Conservation (phyloP, 2,888 invertebrate species). For the Elegia similella region DNA sequence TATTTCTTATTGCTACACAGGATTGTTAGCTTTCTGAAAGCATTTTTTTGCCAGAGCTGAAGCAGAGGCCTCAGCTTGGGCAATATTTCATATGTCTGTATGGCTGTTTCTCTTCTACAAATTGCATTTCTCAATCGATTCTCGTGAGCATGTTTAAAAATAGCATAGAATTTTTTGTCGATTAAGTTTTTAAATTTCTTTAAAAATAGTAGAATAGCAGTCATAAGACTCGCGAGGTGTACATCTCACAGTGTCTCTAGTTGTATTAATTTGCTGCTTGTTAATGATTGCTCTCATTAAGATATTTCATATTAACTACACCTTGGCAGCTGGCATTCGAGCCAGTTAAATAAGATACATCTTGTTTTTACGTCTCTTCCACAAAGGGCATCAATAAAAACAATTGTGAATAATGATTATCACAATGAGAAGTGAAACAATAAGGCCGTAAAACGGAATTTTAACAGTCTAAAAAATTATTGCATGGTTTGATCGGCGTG, state of each 20-base stretch:
- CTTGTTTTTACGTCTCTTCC: constrained; percentile 33
- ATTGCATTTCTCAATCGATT: too few species aligned
- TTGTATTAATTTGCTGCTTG: constrained; percentile 23
- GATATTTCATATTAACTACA: constrained; percentile 31
- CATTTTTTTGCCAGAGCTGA: too few species aligned
- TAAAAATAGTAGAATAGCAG: too few species aligned
- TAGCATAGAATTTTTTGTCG: too few species aligned
- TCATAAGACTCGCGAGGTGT: too few species aligned
- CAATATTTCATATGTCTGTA: too few species aligned
- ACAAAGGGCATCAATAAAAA: constrained; percentile 42
- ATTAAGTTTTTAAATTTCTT: too few species aligned
- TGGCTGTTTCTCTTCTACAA: too few species aligned
- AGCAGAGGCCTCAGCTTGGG: too few species aligned
- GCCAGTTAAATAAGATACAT: constrained; percentile 38
- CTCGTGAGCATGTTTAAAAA: too few species aligned
- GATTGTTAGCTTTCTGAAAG: constrained; percentile 21
- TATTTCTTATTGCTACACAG: constrained; percentile 35
- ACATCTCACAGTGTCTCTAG: too few species aligned
- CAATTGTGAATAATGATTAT: constrained; percentile 40
- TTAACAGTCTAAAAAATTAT: constrained; percentile 40
- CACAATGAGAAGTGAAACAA: constrained; percentile 30
- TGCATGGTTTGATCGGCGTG: too few species aligned
- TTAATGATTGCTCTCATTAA: constrained; percentile 26
- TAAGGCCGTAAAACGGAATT: constrained; percentile 33
- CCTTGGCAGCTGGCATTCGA: constrained; percentile 21